Evolutionary conservation across 2,888 invertebrate genomes (phyloP).

Genomic region (Conomelus anceps): DNA sequence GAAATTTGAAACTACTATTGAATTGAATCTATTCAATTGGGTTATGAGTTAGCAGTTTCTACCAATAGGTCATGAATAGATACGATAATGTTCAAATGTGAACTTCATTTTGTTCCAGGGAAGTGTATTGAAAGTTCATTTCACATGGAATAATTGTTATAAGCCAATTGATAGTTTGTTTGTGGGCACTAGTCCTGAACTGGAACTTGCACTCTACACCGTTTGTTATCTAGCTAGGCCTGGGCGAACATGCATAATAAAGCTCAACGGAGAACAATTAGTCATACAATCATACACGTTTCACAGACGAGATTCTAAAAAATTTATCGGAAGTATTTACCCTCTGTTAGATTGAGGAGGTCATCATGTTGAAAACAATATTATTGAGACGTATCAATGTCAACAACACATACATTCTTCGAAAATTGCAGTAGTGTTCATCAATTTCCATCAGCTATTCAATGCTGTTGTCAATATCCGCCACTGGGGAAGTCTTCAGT

Average conservation of each 20-base stretch:
- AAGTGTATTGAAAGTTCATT: slow-evolving; percentile 42
- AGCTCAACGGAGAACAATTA: slow-evolving; percentile 42
- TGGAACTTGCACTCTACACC: slow-evolving; percentile 55
- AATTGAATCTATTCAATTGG: not conserved
- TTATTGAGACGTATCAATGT: too few species aligned
- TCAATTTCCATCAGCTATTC: too few species aligned
- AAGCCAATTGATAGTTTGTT: slow-evolving; percentile 45
- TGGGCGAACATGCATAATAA: slow-evolving; percentile 44
- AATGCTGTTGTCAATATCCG: too few species aligned
- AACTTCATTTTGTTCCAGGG: slow-evolving; percentile 39
- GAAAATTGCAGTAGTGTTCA: too few species aligned
- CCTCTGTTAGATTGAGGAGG: slow-evolving; percentile 15
- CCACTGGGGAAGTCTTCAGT: too few species aligned
- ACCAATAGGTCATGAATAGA: not conserved
- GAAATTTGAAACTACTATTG: too few species aligned
- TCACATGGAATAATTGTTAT: slow-evolving; percentile 42
- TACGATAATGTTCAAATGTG: not conserved
- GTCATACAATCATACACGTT: slow-evolving; percentile 39
- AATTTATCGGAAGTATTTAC: slow-evolving; percentile 27
- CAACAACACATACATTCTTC: too few species aligned
- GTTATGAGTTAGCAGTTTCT: too few species aligned
- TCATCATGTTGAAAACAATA: too few species aligned
- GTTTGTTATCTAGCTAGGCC: slow-evolving; percentile 51
- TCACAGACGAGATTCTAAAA: slow-evolving; percentile 13
- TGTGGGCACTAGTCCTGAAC: slow-evolving; percentile 51